Evolutionary conservation across 92 coral and sea anemone species (phyloP), one percentile per base, ranked within the genome.

Genomic region (Siderastrea radians): DNA sequence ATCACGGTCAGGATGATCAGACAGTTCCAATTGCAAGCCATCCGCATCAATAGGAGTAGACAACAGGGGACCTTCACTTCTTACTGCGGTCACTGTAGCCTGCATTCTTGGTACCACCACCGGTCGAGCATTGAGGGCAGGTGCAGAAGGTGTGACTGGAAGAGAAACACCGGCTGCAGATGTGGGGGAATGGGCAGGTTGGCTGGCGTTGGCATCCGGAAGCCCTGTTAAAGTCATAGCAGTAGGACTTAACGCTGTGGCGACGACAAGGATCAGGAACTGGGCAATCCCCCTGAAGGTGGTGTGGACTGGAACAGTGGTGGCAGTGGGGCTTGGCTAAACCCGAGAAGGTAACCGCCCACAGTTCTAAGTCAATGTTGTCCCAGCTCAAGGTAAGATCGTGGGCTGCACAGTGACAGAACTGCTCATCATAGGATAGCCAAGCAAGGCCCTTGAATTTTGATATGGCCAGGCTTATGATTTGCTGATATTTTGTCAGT

Each of bases 271-370:
- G 50, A 10, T 69, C 74, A 12, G 74, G 54, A 44, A 15, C 7
- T 12, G 54, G 53, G 11, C 74, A 69, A 13, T 72, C 55, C 6
- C 14, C 54, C 26, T 48, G 76, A 9, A 6, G 11, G 76, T 74
- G 78, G 78, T 74, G 14, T 3, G 78, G 63, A 7, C 78, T 74
- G 16, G 62, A 74, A 6, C 63, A 74, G 7, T 52, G 11, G 17
- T 1, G 1, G 49, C 64, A 51, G 62, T 54, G 49, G 6, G 63
- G 63, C 62, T 47, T 47, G 53, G 49, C 63, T 17, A 54, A 50
- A 4, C 49, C 47, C 1, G 62, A 74, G 38, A 74, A 74, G 44
- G 78, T 74, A 0, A 53, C 62, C 5, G 60, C 51, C 78, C 46
- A 73, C 1, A 73, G 60, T 53, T 51, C 48, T 5, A 68, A 1